Evolutionary conservation across 2,113 vertebrate species (phyloP).

Genomic region (Pontoporia blainvillei): DNA sequence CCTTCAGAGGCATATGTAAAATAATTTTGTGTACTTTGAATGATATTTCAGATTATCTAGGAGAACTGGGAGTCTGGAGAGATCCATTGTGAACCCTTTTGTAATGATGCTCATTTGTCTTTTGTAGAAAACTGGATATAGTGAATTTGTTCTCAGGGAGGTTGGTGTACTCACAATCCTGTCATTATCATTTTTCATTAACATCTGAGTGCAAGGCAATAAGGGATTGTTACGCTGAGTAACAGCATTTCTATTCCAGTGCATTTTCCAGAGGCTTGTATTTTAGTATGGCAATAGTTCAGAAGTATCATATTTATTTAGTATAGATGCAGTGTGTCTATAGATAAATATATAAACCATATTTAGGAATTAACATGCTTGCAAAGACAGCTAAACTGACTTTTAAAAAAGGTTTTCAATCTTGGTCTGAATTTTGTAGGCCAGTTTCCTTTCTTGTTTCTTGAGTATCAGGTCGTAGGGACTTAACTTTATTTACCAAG

Average conservation of each 20-base stretch:
- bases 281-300: neutral
- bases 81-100: neutral
- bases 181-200: conserved; percentile 16
- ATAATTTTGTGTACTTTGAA: conserved; percentile 1
- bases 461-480: neutral
- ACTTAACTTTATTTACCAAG: conserved; percentile 1
- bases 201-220: neutral
- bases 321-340: neutral
- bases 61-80: conserved; percentile 2
- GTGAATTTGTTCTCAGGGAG: neutral
- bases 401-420: neutral
- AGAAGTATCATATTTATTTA: neutral
- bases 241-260: neutral
- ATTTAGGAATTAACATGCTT: conserved; percentile 21
- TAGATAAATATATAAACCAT: neutral
- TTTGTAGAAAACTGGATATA: neutral
- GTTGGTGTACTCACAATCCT: neutral
- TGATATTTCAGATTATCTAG: conserved; percentile 16
- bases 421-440: neutral
- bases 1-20: neutral
- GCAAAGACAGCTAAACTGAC: neutral
- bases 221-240: neutral
- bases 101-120: conserved; percentile 17
- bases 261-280: neutral
- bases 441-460: neutral